These are phyloP conservation scores for Eugnorisma glareosa DNA, from an alignment of 2,888 invertebrate species.

Conservation along the genomic window DNA sequence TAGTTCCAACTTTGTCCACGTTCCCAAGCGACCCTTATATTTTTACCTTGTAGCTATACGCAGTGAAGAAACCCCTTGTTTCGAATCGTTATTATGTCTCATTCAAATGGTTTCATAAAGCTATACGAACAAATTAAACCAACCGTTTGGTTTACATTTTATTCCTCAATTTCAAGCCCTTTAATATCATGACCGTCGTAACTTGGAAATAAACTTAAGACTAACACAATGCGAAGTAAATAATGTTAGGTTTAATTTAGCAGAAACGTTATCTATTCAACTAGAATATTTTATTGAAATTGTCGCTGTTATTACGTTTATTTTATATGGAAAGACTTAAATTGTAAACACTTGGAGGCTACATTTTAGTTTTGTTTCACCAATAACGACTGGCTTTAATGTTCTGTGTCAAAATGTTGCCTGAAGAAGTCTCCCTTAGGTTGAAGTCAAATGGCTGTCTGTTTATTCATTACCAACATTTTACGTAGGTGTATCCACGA, in stretches of 20 bases:
- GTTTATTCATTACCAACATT: not conserved
- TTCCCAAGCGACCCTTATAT: not conserved
- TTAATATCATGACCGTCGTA: constrained; percentile 20
- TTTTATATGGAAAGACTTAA: constrained; percentile 1
- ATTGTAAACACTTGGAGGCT: not conserved
- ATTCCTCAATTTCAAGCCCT: constrained; percentile 20
- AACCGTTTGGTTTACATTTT: constrained; percentile 11
- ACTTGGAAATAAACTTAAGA: constrained; percentile 31
- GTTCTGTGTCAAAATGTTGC: not conserved
- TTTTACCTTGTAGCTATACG: too few relatives aligned
- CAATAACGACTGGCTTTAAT: not conserved
- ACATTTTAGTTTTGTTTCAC: not conserved
- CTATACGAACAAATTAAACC: constrained; percentile 5
- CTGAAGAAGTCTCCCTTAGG: not conserved
- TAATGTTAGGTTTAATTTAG: constrained; percentile 32
- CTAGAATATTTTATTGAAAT: constrained; percentile 35
- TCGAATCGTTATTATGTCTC: not conserved
- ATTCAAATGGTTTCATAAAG: constrained; percentile 8
- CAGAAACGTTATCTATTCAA: constrained; percentile 31
- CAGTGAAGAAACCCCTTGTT: not conserved
- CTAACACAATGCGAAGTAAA: constrained; percentile 22
- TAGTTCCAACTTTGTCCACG: not conserved
- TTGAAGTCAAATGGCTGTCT: not conserved
- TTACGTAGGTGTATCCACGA: not conserved
- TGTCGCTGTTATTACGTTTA: constrained; percentile 23